Evolutionary conservation across 2,113 vertebrate genomes (phyloP).

Genomic region (Salminus brasiliensis): DNA sequence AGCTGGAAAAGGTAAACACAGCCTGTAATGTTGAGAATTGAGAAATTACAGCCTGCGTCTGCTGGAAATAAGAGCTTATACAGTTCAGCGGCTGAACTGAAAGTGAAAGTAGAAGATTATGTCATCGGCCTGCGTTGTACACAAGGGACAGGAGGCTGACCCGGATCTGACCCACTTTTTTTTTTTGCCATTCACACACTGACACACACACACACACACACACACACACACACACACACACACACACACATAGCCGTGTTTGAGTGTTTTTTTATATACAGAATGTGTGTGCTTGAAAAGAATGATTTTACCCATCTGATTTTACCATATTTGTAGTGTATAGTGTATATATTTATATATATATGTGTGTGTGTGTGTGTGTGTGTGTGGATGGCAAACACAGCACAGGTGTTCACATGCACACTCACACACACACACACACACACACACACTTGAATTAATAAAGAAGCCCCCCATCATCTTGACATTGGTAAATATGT

Average conservation of each 20-base stretch:
- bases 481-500: too few species aligned
- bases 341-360: too few species aligned
- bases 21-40: background rate
- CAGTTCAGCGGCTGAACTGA: constrained; percentile 17
- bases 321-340: too few species aligned
- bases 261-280: too few species aligned
- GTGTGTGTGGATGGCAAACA: too few species aligned
- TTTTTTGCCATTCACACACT: constrained; percentile 47
- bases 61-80: constrained; percentile 2
- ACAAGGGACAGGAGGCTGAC: constrained; percentile 63
- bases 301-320: too few species aligned
- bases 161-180: constrained; percentile 70
- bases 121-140: background rate
- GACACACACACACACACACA: constrained; percentile 5
- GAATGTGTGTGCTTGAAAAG: too few species aligned
- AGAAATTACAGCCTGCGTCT: constrained; percentile 14
- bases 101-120: constrained; percentile 19
- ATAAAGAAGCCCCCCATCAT: too few species aligned
- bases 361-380: too few species aligned
- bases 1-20: constrained; percentile 16
- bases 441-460: too few species aligned
- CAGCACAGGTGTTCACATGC: too few species aligned
- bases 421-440: too few species aligned
- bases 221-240: background rate
- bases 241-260: background rate